Evolutionary conservation across 2,797 vertebrate genomes (phyloP).

Genomic region (Etheostoma nigrum): DNA sequence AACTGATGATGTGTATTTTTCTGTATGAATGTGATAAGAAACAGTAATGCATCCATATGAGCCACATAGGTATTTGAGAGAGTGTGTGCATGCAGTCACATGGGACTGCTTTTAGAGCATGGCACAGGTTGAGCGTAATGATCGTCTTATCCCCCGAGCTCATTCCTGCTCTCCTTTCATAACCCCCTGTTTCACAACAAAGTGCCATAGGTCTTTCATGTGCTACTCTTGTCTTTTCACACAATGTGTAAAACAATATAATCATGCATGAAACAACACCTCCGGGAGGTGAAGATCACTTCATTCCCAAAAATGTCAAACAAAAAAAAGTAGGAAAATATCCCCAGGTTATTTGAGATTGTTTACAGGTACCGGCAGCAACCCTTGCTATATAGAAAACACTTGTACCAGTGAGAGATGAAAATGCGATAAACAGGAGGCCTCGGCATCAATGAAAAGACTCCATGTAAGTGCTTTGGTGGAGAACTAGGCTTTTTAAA

Average conservation of each 20-base stretch:
- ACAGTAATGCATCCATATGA: conserved; percentile 34
- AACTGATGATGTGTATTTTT: not conserved
- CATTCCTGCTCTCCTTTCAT: conserved; percentile 74
- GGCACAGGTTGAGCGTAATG: conserved; percentile 78
- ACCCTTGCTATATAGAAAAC: conserved; percentile 55
- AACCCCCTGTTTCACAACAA: conserved; percentile 71
- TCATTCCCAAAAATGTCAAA: conserved; percentile 76
- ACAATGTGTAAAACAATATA: conserved; percentile 82
- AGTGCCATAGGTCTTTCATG: conserved; percentile 84
- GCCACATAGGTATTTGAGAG: conserved; percentile 36
- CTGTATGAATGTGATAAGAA: conserved; percentile 3
- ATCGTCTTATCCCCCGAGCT: conserved; percentile 76
- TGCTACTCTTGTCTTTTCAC: conserved; percentile 77
- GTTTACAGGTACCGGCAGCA: conserved; percentile 76
- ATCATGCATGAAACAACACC: conserved; percentile 83
- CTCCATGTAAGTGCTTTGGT: conserved; percentile 57
- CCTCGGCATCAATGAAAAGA: conserved; percentile 68
- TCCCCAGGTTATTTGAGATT: conserved; percentile 82
- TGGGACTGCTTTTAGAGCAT: conserved; percentile 69
- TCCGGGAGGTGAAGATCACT: conserved; percentile 78
- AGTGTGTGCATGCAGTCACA: conserved; percentile 49
- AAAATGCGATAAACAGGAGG: conserved; percentile 70
- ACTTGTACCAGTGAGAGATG: conserved; percentile 67
- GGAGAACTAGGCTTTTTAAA: conserved; percentile 65
- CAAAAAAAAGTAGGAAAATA: conserved; percentile 71